Evolutionary conservation across 2,888 invertebrate species (phyloP).

Genomic region (Drosophila pseudotalamancana): DNA sequence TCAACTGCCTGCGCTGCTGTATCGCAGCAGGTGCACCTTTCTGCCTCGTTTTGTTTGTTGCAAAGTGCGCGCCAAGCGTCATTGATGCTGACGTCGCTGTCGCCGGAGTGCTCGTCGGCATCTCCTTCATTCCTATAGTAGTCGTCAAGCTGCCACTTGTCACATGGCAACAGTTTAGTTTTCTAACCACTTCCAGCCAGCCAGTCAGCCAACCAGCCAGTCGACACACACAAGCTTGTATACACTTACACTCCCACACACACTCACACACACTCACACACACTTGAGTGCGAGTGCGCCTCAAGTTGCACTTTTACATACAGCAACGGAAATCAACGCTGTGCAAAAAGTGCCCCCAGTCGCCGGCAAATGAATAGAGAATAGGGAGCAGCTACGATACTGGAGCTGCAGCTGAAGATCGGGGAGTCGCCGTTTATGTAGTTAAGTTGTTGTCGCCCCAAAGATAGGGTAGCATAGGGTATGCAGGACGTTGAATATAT

Average conservation of each 20-base stretch:
- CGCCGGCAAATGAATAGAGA: slow-evolving; percentile 74
- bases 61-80: slow-evolving; percentile 70
- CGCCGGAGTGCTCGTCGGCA: slow-evolving; percentile 24
- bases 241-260: slow-evolving; percentile 25
- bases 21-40: slow-evolving; percentile 64
- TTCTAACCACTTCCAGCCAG: slow-evolving; percentile 73
- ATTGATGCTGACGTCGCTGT: slow-evolving; percentile 72
- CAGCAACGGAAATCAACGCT: slow-evolving; percentile 76
- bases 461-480: slow-evolving; percentile 8
- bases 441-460: slow-evolving; percentile 48
- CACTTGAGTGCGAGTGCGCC: slow-evolving; percentile 65
- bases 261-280: slow-evolving; percentile 43
- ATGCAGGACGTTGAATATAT: slow-evolving; percentile 3
- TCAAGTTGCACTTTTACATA: slow-evolving; percentile 79
- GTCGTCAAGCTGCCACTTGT: slow-evolving; percentile 79
- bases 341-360: slow-evolving; percentile 71
- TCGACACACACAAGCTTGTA: slow-evolving; percentile 23
- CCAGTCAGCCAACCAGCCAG: too few species aligned
- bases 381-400: slow-evolving; percentile 41
- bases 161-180: slow-evolving; percentile 80
- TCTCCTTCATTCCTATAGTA: slow-evolving; percentile 57
- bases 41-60: slow-evolving; percentile 64
- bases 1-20: slow-evolving; percentile 22
- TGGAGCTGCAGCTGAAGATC: slow-evolving; percentile 4
- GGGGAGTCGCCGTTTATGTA: slow-evolving; percentile 49